Evolutionary conservation across 2,888 invertebrate genomes (phyloP).

Genomic region (Shargacucullia verbasci): DNA sequence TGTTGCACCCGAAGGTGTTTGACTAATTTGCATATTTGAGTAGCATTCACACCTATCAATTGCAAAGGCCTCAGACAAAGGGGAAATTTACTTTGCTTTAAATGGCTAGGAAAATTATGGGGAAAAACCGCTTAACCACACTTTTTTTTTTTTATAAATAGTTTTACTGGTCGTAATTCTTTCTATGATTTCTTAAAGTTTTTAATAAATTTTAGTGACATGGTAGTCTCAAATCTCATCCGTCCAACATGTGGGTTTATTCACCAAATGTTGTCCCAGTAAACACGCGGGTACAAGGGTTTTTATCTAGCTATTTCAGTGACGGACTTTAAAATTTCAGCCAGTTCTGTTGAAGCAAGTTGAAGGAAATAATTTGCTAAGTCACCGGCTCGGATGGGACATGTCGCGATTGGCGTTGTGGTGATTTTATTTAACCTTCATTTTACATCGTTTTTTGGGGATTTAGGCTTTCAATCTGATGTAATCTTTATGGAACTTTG

Average conservation of each 20-base stretch:
- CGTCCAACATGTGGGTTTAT: conserved; percentile 7
- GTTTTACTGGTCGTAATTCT: no score
- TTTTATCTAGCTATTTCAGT: background rate
- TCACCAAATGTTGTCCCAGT: conserved; percentile 27
- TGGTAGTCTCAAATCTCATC: conserved; percentile 19
- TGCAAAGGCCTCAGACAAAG: background rate
- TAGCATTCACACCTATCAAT: background rate
- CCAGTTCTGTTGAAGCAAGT: background rate
- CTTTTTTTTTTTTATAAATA: no score
- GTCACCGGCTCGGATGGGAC: background rate
- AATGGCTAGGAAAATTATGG: background rate
- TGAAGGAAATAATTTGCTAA: background rate
- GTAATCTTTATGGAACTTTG: no score
- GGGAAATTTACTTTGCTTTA: background rate
- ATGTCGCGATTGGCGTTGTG: no score
- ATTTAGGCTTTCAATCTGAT: no score
- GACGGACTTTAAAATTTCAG: background rate
- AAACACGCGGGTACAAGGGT: conserved; percentile 5
- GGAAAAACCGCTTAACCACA: no score
- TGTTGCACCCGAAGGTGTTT: background rate
- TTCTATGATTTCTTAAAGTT: no score
- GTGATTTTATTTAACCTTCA: background rate
- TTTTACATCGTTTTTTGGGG: no score
- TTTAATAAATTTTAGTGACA: no score
- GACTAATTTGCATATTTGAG: conserved; percentile 15